Conservation (phyloP, 2,113 vertebrate genomes). For the Cheilinus undulatus region DNA sequence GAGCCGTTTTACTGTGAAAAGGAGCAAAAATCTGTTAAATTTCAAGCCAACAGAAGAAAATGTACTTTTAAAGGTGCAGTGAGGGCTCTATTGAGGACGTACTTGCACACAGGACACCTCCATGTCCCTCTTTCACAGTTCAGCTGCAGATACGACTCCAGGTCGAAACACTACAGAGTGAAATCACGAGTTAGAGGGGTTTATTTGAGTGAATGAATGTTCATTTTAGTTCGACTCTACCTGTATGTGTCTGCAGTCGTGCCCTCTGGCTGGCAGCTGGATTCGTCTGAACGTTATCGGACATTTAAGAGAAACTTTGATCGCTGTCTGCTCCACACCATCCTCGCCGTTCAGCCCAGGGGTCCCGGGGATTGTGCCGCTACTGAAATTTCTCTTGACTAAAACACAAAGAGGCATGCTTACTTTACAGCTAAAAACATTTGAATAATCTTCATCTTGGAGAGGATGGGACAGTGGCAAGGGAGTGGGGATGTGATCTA, state of each 20-base stretch:
- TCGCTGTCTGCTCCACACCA: conserved; percentile 95
- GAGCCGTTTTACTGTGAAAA: conserved; percentile 90
- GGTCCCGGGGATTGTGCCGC: conserved; percentile 92
- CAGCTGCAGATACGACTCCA: conserved; percentile 90
- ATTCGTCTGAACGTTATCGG: conserved; percentile 97
- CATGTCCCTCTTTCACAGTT: conserved; percentile 89
- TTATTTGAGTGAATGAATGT: neutral
- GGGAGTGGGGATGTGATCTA: no score
- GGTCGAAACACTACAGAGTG: conserved; percentile 87
- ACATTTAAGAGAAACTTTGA: conserved; percentile 97
- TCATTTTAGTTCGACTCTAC: conserved; percentile 66
- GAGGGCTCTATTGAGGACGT: conserved; percentile 28
- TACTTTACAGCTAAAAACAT: no score
- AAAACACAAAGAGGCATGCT: no score
- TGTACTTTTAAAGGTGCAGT: neutral
- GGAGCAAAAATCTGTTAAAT: neutral
- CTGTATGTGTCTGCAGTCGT: conserved; percentile 96
- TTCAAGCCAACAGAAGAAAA: neutral
- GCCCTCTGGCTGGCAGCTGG: conserved; percentile 94
- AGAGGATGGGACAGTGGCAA: no score
- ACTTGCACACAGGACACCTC: conserved; percentile 88
- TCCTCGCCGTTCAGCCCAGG: conserved; percentile 95
- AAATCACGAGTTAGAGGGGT: no score
- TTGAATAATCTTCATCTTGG: no score
- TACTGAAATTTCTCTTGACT: conserved; percentile 97